phyloP scores from a whole-genome alignment of 2,888 invertebrate species.

The Amphipyra berbera region DNA sequence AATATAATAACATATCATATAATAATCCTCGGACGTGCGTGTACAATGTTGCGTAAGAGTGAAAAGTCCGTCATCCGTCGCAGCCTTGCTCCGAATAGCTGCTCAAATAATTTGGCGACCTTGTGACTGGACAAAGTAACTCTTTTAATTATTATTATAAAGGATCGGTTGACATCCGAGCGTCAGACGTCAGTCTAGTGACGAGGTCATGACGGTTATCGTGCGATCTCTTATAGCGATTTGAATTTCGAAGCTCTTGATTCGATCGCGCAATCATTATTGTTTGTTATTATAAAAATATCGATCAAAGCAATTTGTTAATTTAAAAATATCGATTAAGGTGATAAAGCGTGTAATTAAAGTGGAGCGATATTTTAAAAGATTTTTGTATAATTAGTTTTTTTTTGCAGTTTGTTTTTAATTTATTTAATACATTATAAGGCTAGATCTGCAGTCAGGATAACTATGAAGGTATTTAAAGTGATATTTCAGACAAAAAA shows the following conservation, averaged over 20 bases:
- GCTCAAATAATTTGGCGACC: conserved; percentile 79
- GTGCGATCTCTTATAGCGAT: conserved; percentile 47
- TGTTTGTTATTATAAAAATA: conserved; percentile 48
- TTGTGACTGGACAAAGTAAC: conserved; percentile 77
- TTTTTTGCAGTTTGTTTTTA: conserved; percentile 19
- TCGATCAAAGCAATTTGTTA: no score
- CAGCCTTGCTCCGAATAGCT: conserved; percentile 85
- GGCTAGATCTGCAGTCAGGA: conserved; percentile 38
- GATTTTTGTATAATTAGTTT: conserved; percentile 13
- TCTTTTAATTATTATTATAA: conserved; percentile 84
- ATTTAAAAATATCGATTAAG: conserved; percentile 45
- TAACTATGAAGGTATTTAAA: conserved; percentile 35
- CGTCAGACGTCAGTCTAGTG: conserved; percentile 61
- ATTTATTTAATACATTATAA: conserved; percentile 23
- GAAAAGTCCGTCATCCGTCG: conserved; percentile 68
- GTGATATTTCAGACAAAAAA: conserved; percentile 19
- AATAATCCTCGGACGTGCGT: conserved; percentile 66
- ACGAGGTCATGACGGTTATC: conserved; percentile 65
- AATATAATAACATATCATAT: conserved; percentile 82
- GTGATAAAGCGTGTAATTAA: conserved; percentile 55
- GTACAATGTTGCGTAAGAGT: conserved; percentile 74
- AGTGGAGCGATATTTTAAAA: conserved; percentile 29
- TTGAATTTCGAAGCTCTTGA: conserved; percentile 50
- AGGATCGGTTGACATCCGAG: conserved; percentile 82
- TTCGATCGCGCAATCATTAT: conserved; percentile 49